These are phyloP conservation scores for Hydrotaea diabolus DNA, from an alignment of 2,888 invertebrate genomes.

Conservation along the genomic window DNA sequence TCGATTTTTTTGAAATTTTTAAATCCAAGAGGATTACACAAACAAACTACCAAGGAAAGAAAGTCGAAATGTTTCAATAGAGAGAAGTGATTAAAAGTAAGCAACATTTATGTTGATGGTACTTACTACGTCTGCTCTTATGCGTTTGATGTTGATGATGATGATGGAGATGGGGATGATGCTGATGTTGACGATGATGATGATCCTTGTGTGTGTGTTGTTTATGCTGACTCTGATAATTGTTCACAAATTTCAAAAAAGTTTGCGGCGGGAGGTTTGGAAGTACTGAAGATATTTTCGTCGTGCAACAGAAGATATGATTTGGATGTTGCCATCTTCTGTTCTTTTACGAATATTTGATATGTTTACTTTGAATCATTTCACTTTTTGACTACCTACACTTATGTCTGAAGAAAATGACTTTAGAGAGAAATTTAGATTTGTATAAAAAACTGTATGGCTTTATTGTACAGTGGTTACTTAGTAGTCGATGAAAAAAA, in stretches of 20 bases:
- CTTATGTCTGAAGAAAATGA: too few relatives aligned
- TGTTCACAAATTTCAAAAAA: background rate
- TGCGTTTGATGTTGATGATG: background rate
- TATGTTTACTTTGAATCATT: slow-evolving; percentile 3
- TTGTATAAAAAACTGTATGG: too few relatives aligned
- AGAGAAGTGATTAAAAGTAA: too few relatives aligned
- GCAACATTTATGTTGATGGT: background rate
- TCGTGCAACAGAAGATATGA: background rate
- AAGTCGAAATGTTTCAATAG: background rate
- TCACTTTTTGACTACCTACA: too few relatives aligned
- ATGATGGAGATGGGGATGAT: background rate
- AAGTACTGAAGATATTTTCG: too few relatives aligned
- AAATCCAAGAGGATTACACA: background rate
- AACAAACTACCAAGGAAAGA: background rate
- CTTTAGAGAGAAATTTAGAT: too few relatives aligned
- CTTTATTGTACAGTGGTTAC: too few relatives aligned
- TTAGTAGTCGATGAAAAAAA: too few relatives aligned
- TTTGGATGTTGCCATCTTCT: background rate
- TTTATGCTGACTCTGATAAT: background rate
- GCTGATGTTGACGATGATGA: background rate
- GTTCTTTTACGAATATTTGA: background rate
- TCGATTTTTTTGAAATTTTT: background rate
- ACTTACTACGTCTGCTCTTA: background rate
- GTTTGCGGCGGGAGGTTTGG: background rate
- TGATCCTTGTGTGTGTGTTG: background rate